Base-by-base conservation (phyloP, 1,140 invertebrate species). In the Sarcophaga bullata region DNA sequence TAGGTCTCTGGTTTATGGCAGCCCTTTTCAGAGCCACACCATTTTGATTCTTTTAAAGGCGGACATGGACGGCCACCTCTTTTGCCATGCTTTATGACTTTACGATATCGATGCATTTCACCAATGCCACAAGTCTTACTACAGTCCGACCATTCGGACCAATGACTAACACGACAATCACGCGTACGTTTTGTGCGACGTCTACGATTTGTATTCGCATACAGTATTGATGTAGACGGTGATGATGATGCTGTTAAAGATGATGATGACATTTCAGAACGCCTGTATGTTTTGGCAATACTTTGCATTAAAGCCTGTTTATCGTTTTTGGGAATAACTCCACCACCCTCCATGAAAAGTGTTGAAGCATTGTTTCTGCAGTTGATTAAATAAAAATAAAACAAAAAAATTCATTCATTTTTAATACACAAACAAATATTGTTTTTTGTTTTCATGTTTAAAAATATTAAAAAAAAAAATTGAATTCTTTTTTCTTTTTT, bases 81-180 rank as follows among this genome's bases (percentile, higher is more conserved):
- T 58, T 95, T 92, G 17, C 95, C 93, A 84, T 95, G 94, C 86
- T 94, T 93, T 80, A 94, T 90, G 25, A 98, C 93, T 84, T 94
- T 93, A 83, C 96, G 92, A 82, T 93, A 94, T 84, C 96, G 93
- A 86, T 94, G 92, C 90, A 95, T 95, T 89, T 97, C 96, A 15
- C 96, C 97, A 54, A 97, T 96, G 72, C 96, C 96, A 88, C 96
- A 97, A 54, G 95, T 94, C 86, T 95, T 95, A 89, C 94, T 95
- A 91, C 96, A 98, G 15, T 93, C 90, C 84, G 95, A 95, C 96
- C 96, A 98, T 82, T 94, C 93, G 5, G 94, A 94, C 97, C 96
- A 98, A 83, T 95, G 94, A 76, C 94, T 93, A n/a, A 97, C 95
- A 84, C 94, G 93, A 89, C 97, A 97, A 88, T 97, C 95, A 80